Evolutionary conservation across 2,797 vertebrate species (phyloP).

Genomic region (Rhinatrema bivittatum): DNA sequence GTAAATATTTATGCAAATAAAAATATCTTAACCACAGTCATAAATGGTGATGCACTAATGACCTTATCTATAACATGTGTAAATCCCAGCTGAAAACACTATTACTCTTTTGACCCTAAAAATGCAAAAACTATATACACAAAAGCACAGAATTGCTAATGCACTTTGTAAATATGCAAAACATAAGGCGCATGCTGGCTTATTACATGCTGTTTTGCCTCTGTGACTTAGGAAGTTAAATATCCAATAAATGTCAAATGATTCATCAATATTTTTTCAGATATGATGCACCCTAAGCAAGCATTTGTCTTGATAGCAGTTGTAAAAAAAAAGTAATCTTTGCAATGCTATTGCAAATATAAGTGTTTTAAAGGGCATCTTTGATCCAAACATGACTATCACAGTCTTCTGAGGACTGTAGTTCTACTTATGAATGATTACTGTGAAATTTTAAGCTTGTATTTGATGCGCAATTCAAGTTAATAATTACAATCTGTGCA

Average conservation of each 20-base stretch:
- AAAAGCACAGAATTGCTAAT: constrained; percentile 10
- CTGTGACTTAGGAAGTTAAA: constrained; percentile 33
- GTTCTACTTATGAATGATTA: too few species aligned
- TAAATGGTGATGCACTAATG: too few species aligned
- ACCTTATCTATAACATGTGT: too few species aligned
- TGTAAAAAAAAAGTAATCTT: constrained; percentile 19
- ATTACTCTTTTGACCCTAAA: constrained; percentile 16
- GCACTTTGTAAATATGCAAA: constrained; percentile 40
- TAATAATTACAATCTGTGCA: too few species aligned
- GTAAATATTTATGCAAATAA: too few species aligned
- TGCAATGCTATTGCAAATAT: constrained; percentile 3
- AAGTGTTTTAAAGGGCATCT: constrained; percentile 13
- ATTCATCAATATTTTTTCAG: constrained; percentile 17
- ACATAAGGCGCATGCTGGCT: constrained; percentile 35
- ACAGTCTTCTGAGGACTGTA: neutral
- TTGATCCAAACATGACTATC: constrained; percentile 11
- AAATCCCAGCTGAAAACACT: constrained; percentile 30
- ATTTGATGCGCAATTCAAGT: too few species aligned
- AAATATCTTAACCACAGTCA: too few species aligned
- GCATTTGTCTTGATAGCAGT: constrained; percentile 25
- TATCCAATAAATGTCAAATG: constrained; percentile 28
- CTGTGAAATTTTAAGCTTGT: too few species aligned
- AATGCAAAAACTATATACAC: constrained; percentile 10
- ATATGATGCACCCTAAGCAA: constrained; percentile 25
- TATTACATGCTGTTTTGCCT: constrained; percentile 43